Conservation (phyloP, 1,140 invertebrate genomes). For the Heliconius nattereri region DNA sequence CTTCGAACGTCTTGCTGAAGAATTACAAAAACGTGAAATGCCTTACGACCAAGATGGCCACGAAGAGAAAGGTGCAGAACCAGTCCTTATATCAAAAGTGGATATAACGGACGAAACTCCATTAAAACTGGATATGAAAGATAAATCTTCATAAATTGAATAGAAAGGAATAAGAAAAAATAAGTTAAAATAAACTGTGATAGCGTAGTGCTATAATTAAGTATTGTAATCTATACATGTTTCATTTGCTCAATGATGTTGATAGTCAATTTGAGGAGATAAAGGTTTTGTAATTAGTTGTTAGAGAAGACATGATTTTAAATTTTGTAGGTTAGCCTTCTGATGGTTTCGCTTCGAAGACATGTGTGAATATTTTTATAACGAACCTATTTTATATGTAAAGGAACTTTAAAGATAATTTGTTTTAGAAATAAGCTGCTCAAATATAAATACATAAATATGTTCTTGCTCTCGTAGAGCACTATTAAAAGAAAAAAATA, state of each 20-base stretch:
- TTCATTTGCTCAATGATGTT: conserved; percentile 24
- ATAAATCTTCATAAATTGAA: conserved; percentile 44
- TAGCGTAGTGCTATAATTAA: conserved; percentile 32
- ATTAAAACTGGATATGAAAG: conserved; percentile 58
- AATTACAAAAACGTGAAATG: conserved; percentile 63
- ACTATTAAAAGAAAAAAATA: no score
- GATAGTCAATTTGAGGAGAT: not conserved
- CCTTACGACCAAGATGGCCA: conserved; percentile 49
- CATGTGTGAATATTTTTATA: no score
- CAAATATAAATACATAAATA: no score
- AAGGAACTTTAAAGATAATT: no score
- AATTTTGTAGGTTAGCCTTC: not conserved
- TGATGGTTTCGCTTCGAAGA: no score
- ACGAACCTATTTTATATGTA: no score
- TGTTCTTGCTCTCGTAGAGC: no score
- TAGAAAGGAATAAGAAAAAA: not conserved
- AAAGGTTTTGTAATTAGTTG: not conserved
- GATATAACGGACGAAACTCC: conserved; percentile 71
- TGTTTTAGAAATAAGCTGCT: no score
- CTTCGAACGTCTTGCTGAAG: conserved; percentile 60
- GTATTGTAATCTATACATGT: conserved; percentile 10
- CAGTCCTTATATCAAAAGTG: conserved; percentile 55
- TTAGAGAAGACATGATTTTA: not conserved
- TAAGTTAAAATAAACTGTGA: conserved; percentile 41
- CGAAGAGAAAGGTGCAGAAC: conserved; percentile 64